Evolutionary conservation across 2,888 invertebrate species (phyloP), one percentile per base, ranked within the genome.

Genomic region (Caradrina kadenii): DNA sequence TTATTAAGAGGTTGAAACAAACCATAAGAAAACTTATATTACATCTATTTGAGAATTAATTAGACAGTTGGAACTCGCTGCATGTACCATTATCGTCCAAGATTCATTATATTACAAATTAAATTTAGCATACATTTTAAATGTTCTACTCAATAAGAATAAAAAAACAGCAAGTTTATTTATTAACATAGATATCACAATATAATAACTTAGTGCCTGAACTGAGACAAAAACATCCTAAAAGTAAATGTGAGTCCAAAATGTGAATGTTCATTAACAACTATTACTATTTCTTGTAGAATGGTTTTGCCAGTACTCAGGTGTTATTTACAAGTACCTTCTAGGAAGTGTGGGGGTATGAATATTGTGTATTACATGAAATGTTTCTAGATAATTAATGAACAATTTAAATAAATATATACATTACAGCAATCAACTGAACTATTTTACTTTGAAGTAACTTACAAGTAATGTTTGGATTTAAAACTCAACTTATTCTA

Each of bases 1-100:
- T 86, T 87, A 86, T 79, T 88, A 89, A 81, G 83, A 84, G 84
- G 89, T 89, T 89, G 89, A 90, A 91, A 91, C 89, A 91, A 93
- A 89, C 89, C 85, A 88, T 87, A 86, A 83, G 81, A 86, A 87
- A 87, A 76, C 79, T 84, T 81, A 84, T 80, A 80, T 88, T 89
- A 92, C 76, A 86, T 79, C 82, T 87, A 89, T 87, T 85, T 86
- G 82, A 90, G 83, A 90, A 90, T 82, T 81, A 84, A 89, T 85
- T 87, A 87, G 81, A 84, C 79, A 85, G 75, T 81, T 84, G 79
- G 79, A 86, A 81, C 73, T 84, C 82, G 79, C 83, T 79, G 79
- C 70, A 80, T 79, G 82, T 76, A 80, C 64, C 54, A 72, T 76
- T 73, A 74, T 64, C 26, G 63, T 70, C 55, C 70, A 65, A 80